Evolutionary conservation across 2,888 invertebrate species (phyloP), one percentile per base, ranked within the genome.

Genomic region (Euzetes globulus): DNA sequence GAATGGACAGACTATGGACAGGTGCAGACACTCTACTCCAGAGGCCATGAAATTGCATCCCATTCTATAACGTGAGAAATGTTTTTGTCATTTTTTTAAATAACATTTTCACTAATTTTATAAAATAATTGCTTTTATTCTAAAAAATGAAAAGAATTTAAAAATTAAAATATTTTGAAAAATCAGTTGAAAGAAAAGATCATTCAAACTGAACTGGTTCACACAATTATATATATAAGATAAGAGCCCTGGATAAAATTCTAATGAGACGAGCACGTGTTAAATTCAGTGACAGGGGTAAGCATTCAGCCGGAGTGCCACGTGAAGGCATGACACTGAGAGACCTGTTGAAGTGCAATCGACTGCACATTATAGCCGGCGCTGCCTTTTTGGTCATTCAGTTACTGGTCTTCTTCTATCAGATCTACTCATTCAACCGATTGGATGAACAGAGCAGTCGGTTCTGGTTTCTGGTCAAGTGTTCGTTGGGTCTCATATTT

Each of bases 1-100:
- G 95, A 97, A 84, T 98, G 97, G 94, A 98, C 97, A 74, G 95
- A 97, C 86, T 98, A 98, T 86, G 91, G 92, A 84, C 92, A 94
- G 86, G 97, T 98, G 76, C 94, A 96, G 85, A 94, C 94, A 85
- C 87, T 98, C 78, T 94, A 95, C 85, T 87, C 94, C 78, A 88
- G 89, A 81, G 97, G 97, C 82, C 96, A 97, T 83, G 97, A 98
- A 87, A 91, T 98, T 85, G 98, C 95, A 78, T 94, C 95, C 78
- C 97, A 98, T 85, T 95, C 96, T 80, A 90, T 98, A 82, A 83
- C 84, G 82, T 83, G 78, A 79, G 79, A 77, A n/a, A 41, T 9
- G 41, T 41, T 52, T 52, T 52, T 52, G 2, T 41, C 41, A 41
- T 41, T 41, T 41, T 41, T 1, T 5, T 5, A 41, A 9, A 41